Base-by-base conservation (phyloP, 2,888 invertebrate genomes). In the Platycnemis pennipes region DNA sequence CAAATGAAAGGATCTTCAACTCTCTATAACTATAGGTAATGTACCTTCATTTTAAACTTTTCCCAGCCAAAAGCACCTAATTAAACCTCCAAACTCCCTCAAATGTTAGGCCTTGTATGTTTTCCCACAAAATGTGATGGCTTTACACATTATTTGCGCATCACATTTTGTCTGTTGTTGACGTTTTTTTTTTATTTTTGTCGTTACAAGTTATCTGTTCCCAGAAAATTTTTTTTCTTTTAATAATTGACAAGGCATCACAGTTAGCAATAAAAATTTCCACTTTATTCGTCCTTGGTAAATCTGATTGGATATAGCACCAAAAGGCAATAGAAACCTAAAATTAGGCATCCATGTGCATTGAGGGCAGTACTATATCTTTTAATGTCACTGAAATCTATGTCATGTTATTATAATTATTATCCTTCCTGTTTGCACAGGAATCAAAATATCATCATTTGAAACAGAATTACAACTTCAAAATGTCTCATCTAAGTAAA, bases 221-320 rank as follows among this genome's bases (percentile, higher is more conserved):
- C 63, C 91, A 63, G 91, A 91, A 87, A 91, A 91, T 56, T 91
- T 91, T 44, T 69, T n/a, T 91, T 91, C 69, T 69, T 77, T 37
- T 77, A 77, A 91, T 91, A 91, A 91, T 91, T 91, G 91, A 91
- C 91, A 91, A 91, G 91, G 91, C 91, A 91, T 91, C 91, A 91
- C 91, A 91, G 91, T 91, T 91, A 91, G 91, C 91, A 91, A 56
- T 91, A 91, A 91, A 87, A 69, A 91, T 91, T 44, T 63, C 63
- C 91, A 91, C 91, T 91, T 89, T 91, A 91, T 91, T 91, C 91
- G 63, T 91, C 56, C 91, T 91, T 44, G 63, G 63, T 91, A 63
- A 91, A 91, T 63, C 63, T 91, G 44, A 87, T 91, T 44, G 42
- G 91, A 91, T 91, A 91, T 63, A 91, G 91, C 91, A 91, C 91